These are phyloP conservation scores for Lymantria monacha DNA, from an alignment of 2,888 invertebrate species.

Conservation along the genomic window DNA sequence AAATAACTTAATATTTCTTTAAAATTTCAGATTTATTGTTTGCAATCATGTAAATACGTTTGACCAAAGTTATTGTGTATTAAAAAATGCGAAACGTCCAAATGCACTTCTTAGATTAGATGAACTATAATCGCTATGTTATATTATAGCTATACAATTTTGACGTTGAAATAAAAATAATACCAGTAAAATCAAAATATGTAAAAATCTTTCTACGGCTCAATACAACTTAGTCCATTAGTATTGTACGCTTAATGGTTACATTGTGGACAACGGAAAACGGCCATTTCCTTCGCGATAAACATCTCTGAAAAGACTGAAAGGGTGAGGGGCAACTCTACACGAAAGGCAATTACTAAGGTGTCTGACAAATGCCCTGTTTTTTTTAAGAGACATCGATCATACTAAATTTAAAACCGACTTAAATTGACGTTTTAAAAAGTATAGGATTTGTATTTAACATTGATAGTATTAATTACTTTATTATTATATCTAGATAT, in stretches of 20 bases:
- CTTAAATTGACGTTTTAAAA: conserved; percentile 5
- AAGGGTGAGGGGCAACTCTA: conserved; percentile 69
- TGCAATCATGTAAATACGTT: no score
- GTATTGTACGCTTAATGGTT: conserved; percentile 74
- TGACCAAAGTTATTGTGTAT: no score
- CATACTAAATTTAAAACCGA: conserved; percentile 24
- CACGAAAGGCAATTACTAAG: conserved; percentile 68
- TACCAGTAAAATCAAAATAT: conserved; percentile 20
- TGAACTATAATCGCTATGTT: no score
- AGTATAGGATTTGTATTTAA: background rate
- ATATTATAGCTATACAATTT: no score
- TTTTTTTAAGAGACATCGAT: conserved; percentile 33
- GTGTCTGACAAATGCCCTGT: conserved; percentile 41
- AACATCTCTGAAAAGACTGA: conserved; percentile 79
- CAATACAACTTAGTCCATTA: conserved; percentile 70
- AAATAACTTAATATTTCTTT: no score
- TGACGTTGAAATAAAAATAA: background rate
- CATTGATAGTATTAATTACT: background rate
- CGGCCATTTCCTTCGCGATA: conserved; percentile 80
- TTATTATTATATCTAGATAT: background rate
- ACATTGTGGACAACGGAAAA: conserved; percentile 78
- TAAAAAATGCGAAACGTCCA: no score
- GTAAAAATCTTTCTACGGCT: conserved; percentile 39
- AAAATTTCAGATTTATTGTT: no score
- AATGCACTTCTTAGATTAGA: no score